Evolutionary conservation across 2,888 invertebrate genomes (phyloP), one percentile per base, ranked within the genome.

Genomic region (Spodoptera littoralis): DNA sequence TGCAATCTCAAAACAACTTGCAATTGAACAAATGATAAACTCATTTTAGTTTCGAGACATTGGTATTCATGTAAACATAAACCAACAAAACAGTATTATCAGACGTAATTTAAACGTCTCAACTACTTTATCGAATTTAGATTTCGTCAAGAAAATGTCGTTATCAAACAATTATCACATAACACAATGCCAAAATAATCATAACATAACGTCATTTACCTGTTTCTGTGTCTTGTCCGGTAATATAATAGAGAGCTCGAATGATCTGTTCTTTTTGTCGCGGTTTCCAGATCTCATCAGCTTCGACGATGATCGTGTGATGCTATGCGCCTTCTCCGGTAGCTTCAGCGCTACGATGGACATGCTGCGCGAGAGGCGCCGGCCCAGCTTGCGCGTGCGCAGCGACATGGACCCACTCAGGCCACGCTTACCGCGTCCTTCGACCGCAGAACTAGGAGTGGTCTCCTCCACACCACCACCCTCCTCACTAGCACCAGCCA

Each of bases 181-280:
- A 24, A 44, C 11, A 13, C 22, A n/a, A 48, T 12, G 42, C 13
- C 27, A 30, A 51, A 24, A 57, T 47, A 44, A 27, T n/a, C 53
- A 53, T 36, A 54, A 57, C 24, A 65, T n/a, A 50, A 49, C n/a
- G 6, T 12, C 24, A 45, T 59, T 93, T 90, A 96, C 96, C 94
- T 96, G 95, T 90, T 95, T 95, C 82, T 96, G 96, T 11, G 95
- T 95, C 90, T 96, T 96, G 83, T 96, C 96, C 42, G 96, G 96
- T 46, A 96, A 95, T 80, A 96, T 96, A 65, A 96, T 94, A 12
- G 96, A 95, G 62, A 96, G 94, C 77, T 96, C 96, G 76, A 96
- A 95, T 51, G 95, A 89, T 80, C 95, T 92, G 72, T 95, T 95
- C 81, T 95, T 95, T 79, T 96, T 95, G 80, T 96, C 95, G 41